Base-by-base conservation (phyloP, 2,888 invertebrate genomes). In the Patella ulyssiponensis region DNA sequence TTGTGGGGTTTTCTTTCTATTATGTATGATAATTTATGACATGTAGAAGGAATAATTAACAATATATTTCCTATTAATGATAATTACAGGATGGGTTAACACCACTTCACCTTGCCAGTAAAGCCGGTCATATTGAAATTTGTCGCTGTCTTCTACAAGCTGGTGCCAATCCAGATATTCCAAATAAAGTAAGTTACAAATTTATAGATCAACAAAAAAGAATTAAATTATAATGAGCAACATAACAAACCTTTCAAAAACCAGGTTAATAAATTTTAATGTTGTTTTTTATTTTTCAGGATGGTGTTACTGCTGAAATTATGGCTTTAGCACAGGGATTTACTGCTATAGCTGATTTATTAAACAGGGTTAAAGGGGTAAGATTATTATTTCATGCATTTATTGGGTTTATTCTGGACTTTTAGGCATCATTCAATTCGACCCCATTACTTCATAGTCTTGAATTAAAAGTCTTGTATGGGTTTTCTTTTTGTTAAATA, bases 271-370 rank as follows among this genome's bases (percentile, higher is more conserved):
- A 58, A 15, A 56, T 17, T 17, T 15, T n/a, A 14, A 70, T 69
- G 20, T 17, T 69, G 27, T 33, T 54, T 20, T 74, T 23, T 73
- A 15, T 17, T 74, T 83, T 84, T 14, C 82, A 92, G 86, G 95
- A 95, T 89, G 95, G 95, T 75, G 94, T 95, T 75, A 93, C 94
- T 71, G 95, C 95, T 5, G 95, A 95, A 88, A 94, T 95, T 69
- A 94, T 95, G 84, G 95, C 95, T n/a, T 92, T 95, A 75, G 95
- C 95, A 86, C 94, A 95, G 87, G 95, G 95, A 27, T 94, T 94
- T 89, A 93, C 94, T 79, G 94, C 94, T 80, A 94, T 95, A 77
- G 94, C 94, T 23, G 94, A 94, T 82, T 92, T 96, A 58, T 91
- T 96, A 81, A 94, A 94, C 88, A 94, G 93, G 87, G 91, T 95